phyloP scores from a whole-genome alignment of 1,140 invertebrate species.

The Odontomachus brunneus region DNA sequence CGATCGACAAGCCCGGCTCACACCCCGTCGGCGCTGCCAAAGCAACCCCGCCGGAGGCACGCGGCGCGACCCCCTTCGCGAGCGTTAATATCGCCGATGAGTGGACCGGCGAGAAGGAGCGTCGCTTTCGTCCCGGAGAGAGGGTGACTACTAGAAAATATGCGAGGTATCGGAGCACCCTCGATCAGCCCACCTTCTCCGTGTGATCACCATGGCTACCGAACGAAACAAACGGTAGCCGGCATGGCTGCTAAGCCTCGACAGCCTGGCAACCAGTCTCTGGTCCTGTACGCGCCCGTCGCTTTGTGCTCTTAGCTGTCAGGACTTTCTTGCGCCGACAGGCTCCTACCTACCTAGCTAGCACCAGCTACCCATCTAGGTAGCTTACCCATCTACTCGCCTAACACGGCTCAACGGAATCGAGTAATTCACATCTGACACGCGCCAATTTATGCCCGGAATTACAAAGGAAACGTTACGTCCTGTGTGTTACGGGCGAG shows the following conservation, averaged over 20 bases:
- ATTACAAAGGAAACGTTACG: conserved; percentile 65
- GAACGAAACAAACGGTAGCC: conserved; percentile 37
- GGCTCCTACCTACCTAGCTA: conserved; percentile 40
- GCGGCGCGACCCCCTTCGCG: conserved; percentile 45
- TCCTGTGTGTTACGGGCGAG: conserved; percentile 34
- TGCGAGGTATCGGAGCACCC: conserved; percentile 60
- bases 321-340: conserved; percentile 38
- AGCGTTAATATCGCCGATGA: conserved; percentile 54
- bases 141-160: conserved; percentile 57
- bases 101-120: conserved; percentile 40
- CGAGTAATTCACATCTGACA: conserved; percentile 59
- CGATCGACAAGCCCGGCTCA: too few species aligned
- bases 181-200: conserved; percentile 58
- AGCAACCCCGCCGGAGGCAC: conserved; percentile 27
- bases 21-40: too few species aligned
- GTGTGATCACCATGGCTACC: conserved; percentile 62
- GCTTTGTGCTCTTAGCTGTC: conserved; percentile 53
- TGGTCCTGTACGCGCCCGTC: conserved; percentile 39
- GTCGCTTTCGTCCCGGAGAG: conserved; percentile 27
- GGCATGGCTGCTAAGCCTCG: conserved; percentile 61
- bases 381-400: background rate
- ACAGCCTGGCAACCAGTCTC: conserved; percentile 38
- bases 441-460: conserved; percentile 66
- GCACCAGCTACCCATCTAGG: background rate
- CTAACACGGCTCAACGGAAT: conserved; percentile 40